Conservation (phyloP, 2,113 vertebrate genomes). For the Anser brachyrhynchus region DNA sequence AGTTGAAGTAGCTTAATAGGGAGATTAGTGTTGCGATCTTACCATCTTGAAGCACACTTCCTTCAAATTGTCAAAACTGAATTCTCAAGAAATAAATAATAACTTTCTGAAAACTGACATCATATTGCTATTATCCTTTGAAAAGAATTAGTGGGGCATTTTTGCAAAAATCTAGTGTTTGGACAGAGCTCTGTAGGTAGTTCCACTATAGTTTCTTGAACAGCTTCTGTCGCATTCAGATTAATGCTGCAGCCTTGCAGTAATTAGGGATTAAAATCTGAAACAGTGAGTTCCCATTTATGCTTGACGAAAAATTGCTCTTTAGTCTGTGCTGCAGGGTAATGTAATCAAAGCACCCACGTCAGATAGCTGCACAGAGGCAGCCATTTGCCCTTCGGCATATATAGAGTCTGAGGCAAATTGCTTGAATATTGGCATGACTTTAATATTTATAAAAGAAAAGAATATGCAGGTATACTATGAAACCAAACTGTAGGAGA, state of each 20-base stretch:
- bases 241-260: background rate
- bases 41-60: background rate
- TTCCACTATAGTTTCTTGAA: background rate
- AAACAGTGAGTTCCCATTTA: background rate
- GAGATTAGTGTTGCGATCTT: background rate
- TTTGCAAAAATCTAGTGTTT: background rate
- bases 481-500: background rate
- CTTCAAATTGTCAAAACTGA: background rate
- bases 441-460: background rate
- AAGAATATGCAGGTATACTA: accelerated
- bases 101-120: background rate
- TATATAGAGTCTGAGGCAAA: background rate
- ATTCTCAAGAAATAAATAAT: background rate
- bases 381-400: background rate
- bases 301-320: background rate
- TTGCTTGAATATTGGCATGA: background rate
- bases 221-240: background rate
- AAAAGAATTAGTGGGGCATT: background rate
- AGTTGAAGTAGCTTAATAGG: background rate
- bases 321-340: background rate
- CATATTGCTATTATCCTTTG: accelerated
- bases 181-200: background rate
- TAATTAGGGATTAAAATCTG: background rate
- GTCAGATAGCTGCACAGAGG: background rate
- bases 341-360: background rate